Conservation (phyloP, 2,113 vertebrate genomes). For the Clupea harengus region DNA sequence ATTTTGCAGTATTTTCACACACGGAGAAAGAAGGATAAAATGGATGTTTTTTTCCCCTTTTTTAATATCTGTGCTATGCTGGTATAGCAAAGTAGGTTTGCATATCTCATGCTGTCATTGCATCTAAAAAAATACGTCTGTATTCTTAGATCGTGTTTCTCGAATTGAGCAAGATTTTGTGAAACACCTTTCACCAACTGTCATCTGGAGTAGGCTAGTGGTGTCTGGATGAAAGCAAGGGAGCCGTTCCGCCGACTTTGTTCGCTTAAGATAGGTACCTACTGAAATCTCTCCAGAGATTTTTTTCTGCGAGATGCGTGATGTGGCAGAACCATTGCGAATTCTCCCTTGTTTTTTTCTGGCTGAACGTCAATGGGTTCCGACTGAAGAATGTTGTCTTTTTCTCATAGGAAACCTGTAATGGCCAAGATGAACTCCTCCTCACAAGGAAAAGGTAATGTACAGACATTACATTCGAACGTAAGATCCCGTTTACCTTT, state of each 20-base stretch:
- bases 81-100: conserved; percentile 23
- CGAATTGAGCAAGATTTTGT: conserved; percentile 16
- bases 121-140: neutral
- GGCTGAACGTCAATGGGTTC: conserved; percentile 29
- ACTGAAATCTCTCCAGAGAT: conserved; percentile 25
- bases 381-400: conserved; percentile 15
- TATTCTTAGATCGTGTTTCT: conserved; percentile 43
- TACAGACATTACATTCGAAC: neutral
- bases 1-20: conserved; percentile 73
- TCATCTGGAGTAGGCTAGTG: conserved; percentile 36
- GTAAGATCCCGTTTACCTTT: neutral
- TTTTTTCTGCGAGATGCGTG: conserved; percentile 29
- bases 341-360: conserved; percentile 25
- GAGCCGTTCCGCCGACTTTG: neutral
- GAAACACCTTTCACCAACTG: conserved; percentile 25
- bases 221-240: conserved; percentile 26
- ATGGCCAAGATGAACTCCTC: neutral
- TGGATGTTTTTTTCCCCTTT: conserved; percentile 52
- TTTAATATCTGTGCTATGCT: neutral
- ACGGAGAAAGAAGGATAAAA: conserved; percentile 65
- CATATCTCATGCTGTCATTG: conserved; percentile 36
- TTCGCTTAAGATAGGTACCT: conserved; percentile 2
- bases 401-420: conserved; percentile 22
- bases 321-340: conserved; percentile 32
- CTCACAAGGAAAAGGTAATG: neutral